phyloP scores from a whole-genome alignment of 2,888 invertebrate species.

The Lithophane socia region DNA sequence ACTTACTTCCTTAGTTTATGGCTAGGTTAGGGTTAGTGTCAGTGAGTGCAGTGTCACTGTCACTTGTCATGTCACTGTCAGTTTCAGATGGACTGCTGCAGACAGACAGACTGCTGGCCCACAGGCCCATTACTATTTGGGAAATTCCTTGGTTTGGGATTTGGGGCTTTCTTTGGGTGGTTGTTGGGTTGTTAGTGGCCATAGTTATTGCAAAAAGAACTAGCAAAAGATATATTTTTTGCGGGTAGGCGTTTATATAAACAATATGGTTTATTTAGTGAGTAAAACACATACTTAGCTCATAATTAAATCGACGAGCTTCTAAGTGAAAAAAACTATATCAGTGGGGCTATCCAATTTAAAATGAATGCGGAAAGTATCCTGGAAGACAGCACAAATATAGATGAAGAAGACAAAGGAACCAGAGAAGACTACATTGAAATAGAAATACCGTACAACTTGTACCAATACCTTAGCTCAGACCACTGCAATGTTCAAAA shows the following conservation, averaged over 20 bases:
- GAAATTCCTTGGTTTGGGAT: too few species aligned
- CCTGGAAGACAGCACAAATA: background rate
- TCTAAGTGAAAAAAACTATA: background rate
- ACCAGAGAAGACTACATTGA: conserved; percentile 62
- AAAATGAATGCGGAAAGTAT: conserved; percentile 36
- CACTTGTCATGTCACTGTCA: too few species aligned
- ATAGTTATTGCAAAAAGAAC: background rate
- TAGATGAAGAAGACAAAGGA: conserved; percentile 11
- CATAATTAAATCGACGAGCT: background rate
- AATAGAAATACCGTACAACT: conserved; percentile 73
- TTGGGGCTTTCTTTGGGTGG: too few species aligned
- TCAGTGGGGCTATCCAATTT: background rate
- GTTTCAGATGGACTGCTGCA: too few species aligned
- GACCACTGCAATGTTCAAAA: conserved; percentile 73
- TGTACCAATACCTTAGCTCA: conserved; percentile 71
- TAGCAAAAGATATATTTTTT: background rate
- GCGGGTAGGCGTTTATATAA: background rate
- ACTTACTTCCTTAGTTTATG: too few species aligned
- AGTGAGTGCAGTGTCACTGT: too few species aligned
- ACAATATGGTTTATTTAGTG: background rate
- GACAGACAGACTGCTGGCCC: too few species aligned
- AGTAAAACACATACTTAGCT: conserved; percentile 1
- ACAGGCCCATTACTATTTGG: too few species aligned
- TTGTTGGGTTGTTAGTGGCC: background rate
- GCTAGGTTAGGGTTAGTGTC: too few species aligned